Conservation (phyloP, 2,888 invertebrate species). For the Lacanobia wlatinum region DNA sequence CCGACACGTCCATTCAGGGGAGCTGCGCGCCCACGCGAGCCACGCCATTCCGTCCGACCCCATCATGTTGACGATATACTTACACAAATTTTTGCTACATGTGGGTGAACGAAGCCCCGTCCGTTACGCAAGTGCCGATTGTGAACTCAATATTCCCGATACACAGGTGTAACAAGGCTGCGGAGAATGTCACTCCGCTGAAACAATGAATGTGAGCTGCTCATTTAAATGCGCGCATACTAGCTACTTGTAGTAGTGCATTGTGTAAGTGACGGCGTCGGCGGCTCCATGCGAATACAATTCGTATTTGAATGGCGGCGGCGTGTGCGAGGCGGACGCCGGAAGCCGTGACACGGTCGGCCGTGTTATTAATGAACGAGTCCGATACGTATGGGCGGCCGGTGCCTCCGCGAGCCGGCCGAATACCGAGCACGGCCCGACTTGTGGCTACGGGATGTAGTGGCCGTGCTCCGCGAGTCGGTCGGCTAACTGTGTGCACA, state of each 20-base stretch:
- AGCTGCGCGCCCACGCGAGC: slow-evolving; percentile 76
- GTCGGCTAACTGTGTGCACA: slow-evolving; percentile 66
- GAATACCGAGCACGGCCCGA: slow-evolving; percentile 63
- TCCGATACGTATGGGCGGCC: slow-evolving; percentile 76
- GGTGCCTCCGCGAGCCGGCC: slow-evolving; percentile 71
- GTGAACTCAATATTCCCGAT: slow-evolving; percentile 54
- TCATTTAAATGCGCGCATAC: slow-evolving; percentile 71
- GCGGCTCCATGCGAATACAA: slow-evolving; percentile 82
- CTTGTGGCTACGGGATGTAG: slow-evolving; percentile 34
- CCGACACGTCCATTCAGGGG: slow-evolving; percentile 85
- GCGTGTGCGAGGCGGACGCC: slow-evolving; percentile 74
- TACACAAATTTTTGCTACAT: slow-evolving; percentile 70
- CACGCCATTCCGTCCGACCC: slow-evolving; percentile 75
- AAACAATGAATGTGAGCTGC: slow-evolving; percentile 67
- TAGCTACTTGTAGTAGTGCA: slow-evolving; percentile 71
- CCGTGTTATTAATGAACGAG: slow-evolving; percentile 86
- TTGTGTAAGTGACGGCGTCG: slow-evolving; percentile 72
- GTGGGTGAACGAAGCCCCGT: slow-evolving; percentile 67
- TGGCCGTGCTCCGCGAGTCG: slow-evolving; percentile 56
- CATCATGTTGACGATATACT: slow-evolving; percentile 79
- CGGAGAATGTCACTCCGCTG: slow-evolving; percentile 60
- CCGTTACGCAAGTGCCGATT: slow-evolving; percentile 64
- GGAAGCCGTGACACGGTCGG: slow-evolving; percentile 86
- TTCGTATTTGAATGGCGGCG: slow-evolving; percentile 83
- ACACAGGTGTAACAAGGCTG: slow-evolving; percentile 57